Base-by-base conservation (phyloP, 2,888 invertebrate species). In the Drosophila mulleri region DNA sequence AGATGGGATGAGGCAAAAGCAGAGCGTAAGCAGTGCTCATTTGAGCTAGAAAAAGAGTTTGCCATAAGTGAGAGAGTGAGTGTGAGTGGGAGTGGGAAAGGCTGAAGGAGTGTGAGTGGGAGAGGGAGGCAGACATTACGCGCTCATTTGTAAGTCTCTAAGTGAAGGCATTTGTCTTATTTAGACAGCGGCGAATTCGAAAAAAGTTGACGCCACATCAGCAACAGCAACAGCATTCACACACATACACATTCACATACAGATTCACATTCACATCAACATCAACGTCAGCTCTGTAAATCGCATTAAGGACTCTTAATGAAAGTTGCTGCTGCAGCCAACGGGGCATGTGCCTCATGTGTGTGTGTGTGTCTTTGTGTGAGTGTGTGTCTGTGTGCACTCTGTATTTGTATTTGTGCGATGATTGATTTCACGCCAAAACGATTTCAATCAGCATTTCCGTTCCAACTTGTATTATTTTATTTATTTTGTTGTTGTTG, bases 391-490 rank as follows among this genome's bases (percentile, higher is more conserved):
- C 8, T 64, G 35, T 42, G 20, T 18, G 39, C 48, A 48, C 48
- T 58, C 41, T 54, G 54, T 53, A 23, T 65, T 41, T 63, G 67
- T 73, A 52, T 78, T 61, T 81, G 87, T 70, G 76, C 87, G 83
- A 87, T 90, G 91, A 90, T 90, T 90, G 91, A 91, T 90, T 90
- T 91, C 91, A 91, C 90, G 91, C 91, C 83, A 74, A 91, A 90
- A 82, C 80, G 91, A 90, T 90, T 90, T 90, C 91, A 90, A 91
- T 90, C 90, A 91, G 85, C 84, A 89, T 88, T 90, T 90, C 90
- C 88, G 83, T 76, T 83, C 60, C 73, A 47, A 68, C 37, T 70
- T 64, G 60, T 65, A 72, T 72, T 77, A 48, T 53, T 61, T 60
- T 57, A 26, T 50, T 32, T 50, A 35, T 54, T 37, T 45, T 45